Base-by-base conservation (phyloP, 2,888 invertebrate genomes). In the Poecilobothrus nobilitatus region DNA sequence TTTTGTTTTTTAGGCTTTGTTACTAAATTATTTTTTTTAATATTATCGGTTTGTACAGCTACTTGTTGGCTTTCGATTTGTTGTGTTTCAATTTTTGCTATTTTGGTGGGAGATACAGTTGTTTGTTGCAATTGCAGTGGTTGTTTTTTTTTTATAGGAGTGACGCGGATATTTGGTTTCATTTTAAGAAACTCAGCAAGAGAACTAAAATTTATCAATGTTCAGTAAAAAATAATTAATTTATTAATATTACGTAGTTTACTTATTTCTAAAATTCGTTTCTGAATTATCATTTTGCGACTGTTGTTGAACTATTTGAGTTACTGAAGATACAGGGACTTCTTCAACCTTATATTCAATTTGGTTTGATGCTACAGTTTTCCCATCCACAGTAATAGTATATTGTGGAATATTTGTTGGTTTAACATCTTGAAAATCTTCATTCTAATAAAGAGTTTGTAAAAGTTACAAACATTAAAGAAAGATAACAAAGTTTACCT, bases 131-230 rank as follows among this genome's bases (percentile, higher is more conserved):
- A 73, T 2, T 70, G 71, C 10, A 67, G 34, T 1, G 67, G 33
- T 27, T 66, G 68, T 15, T 73, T 73, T 9, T 72, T 70, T 64
- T 68, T 68, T 10, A 81, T 72, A 12, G 80, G 78, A 9, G 81
- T 81, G 8, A 81, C 79, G 65, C 80, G 80, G 15, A 81, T 79
- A 68, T 81, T 81, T 9, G 81, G 81, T 71, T 81, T 81, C 66
- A 80, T 75, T 70, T 79, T 78, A 7, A 81, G 76, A 71, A 81
- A 81, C 70, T 81, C 81, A 62, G 80, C 80, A 69, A 81, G 71
- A 5, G 78, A 75, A 71, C 81, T 81, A 62, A 71, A 69, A 15
- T 34, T 34, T 34, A 33, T 44, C 3, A 44, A n/a, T 53, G n/a
- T 27, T 12, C 53, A 12, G 12, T 15, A 18, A 20, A 15, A 20